These are phyloP conservation scores for Sebastes vulpes DNA, from an alignment of 2,797 vertebrate species.

Conservation along the genomic window DNA sequence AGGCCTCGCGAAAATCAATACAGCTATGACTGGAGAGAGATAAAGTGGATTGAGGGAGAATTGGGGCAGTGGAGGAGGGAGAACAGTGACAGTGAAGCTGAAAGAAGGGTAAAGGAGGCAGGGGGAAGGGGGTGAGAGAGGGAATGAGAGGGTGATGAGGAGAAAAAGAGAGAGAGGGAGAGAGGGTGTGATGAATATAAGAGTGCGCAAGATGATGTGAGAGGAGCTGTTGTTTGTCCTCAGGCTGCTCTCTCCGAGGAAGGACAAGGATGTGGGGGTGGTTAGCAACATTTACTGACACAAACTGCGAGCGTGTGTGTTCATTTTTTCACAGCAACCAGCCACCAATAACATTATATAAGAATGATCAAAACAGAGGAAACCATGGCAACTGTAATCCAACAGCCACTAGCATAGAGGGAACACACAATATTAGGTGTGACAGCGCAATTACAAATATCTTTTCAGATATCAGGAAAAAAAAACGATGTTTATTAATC, in stretches of 20 bases:
- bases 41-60: constrained; percentile 55
- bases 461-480: constrained; percentile 1
- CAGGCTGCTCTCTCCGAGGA: constrained; percentile 79
- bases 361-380: constrained; percentile 79
- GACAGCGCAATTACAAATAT: constrained; percentile 42
- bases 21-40: constrained; percentile 56
- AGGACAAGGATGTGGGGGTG: constrained; percentile 83
- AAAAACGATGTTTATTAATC: constrained; percentile 18
- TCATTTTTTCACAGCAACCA: constrained; percentile 74
- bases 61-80: constrained; percentile 30
- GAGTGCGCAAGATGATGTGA: constrained; percentile 65
- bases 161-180: constrained; percentile 23
- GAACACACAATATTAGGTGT: constrained; percentile 45
- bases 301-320: constrained; percentile 56
- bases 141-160: constrained; percentile 22
- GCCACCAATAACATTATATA: constrained; percentile 83
- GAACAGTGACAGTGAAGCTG: constrained; percentile 35
- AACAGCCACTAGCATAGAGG: constrained; percentile 41
- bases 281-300: constrained; percentile 81
- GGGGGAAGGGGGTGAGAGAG: constrained; percentile 17
- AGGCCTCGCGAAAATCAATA: constrained; percentile 68
- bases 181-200: constrained; percentile 58
- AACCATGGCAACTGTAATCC: constrained; percentile 79
- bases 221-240: constrained; percentile 82
- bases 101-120: constrained; percentile 37